A percentile compares a stretch with the other conserved stretches of the same genome.
Conservation (phyloP, 2,888 invertebrate genomes). For the Parascotia fuliginaria region DNA sequence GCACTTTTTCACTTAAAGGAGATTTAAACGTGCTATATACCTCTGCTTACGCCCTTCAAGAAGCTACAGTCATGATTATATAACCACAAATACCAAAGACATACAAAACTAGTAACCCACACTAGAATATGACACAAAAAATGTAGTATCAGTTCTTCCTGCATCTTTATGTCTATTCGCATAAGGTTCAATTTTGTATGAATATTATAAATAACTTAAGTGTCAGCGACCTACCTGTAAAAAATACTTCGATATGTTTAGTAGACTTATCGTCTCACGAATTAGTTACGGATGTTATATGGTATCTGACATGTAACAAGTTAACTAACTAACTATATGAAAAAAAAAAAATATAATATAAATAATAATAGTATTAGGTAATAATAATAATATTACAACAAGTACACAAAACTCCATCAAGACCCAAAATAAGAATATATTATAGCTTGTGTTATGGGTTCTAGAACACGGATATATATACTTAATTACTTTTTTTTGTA, state of each 20-base stretch:
- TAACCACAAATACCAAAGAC: constrained; percentile 22
- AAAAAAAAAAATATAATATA: too few species aligned
- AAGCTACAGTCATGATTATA: not conserved
- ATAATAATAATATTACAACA: too few species aligned
- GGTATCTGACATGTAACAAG: constrained; percentile 10
- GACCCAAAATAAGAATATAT: too few species aligned
- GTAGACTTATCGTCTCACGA: constrained; percentile 35
- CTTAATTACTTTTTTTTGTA: too few species aligned
- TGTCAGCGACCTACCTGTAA: constrained; percentile 37
- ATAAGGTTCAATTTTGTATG: constrained; percentile 14
- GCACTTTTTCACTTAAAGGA: too few species aligned
- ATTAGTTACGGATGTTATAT: constrained; percentile 15
- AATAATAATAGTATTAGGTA: too few species aligned
- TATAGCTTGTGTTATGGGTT: too few species aligned
- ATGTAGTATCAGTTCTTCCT: constrained; percentile 1
- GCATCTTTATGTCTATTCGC: accelerated
- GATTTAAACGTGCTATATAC: too few species aligned
- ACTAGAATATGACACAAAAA: constrained; percentile 13
- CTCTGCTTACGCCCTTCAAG: not conserved
- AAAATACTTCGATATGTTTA: constrained; percentile 24
- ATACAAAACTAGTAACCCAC: constrained; percentile 46
- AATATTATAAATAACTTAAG: constrained; percentile 1
- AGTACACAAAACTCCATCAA: too few species aligned
- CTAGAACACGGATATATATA: too few species aligned
- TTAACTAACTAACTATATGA: not conserved